Evolutionary conservation across 2,888 invertebrate species (phyloP).

Genomic region (Isotomurus palustris): DNA sequence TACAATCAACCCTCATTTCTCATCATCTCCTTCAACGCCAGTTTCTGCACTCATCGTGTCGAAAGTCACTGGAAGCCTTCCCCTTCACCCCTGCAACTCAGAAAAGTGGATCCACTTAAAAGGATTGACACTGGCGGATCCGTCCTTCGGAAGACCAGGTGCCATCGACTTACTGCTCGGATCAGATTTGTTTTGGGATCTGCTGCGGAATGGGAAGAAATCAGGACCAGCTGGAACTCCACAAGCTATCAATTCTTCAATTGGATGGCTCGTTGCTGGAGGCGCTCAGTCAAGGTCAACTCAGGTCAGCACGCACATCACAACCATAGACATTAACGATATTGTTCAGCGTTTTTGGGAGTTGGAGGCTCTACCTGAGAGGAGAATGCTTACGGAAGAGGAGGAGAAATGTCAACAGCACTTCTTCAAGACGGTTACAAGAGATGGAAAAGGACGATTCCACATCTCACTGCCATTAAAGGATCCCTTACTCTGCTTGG

Average conservation of each 20-base stretch:
- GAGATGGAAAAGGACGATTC: slow-evolving; percentile 6
- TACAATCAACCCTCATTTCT: slow-evolving; percentile 2
- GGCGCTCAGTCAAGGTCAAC: background rate
- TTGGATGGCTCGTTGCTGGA: slow-evolving; percentile 26
- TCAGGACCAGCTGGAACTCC: slow-evolving; percentile 6
- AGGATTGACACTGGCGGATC: slow-evolving; percentile 22
- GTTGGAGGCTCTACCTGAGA: slow-evolving; percentile 4
- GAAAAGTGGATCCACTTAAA: slow-evolving; percentile 8
- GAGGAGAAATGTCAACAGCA: slow-evolving; percentile 16
- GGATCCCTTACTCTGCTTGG: background rate
- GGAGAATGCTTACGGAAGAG: background rate
- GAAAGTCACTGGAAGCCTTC: slow-evolving; percentile 7
- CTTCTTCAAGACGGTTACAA: background rate
- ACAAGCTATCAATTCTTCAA: slow-evolving; percentile 7
- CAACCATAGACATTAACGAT: background rate
- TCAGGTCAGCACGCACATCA: background rate
- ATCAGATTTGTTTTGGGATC: slow-evolving; percentile 16
- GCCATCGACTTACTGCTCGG: slow-evolving; percentile 21
- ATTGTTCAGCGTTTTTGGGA: slow-evolving; percentile 18
- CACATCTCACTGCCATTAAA: slow-evolving; percentile 1
- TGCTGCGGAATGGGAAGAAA: slow-evolving; percentile 10
- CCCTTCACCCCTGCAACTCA: background rate
- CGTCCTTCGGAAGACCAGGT: slow-evolving; percentile 6
- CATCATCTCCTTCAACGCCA: background rate
- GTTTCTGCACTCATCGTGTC: slow-evolving; percentile 13